phyloP scores from a whole-genome alignment of 2,797 vertebrate species.

The Threskiornis aethiopicus region DNA sequence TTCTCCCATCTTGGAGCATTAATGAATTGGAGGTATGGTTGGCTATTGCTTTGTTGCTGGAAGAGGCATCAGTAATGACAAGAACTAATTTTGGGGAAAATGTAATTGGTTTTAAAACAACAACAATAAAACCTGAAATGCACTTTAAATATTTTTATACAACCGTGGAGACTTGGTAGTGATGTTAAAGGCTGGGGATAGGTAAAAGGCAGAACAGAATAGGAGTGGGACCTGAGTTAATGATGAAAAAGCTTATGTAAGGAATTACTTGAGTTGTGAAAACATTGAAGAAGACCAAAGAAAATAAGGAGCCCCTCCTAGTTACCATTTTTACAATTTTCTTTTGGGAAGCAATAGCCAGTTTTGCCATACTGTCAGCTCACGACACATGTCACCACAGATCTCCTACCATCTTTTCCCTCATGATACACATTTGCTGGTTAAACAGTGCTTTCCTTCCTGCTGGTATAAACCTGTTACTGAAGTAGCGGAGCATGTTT shows the following conservation, averaged over 20 bases:
- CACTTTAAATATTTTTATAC: not conserved
- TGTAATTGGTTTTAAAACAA: not conserved
- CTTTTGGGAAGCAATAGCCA: not conserved
- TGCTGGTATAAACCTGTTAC: not conserved
- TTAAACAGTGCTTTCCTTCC: not conserved
- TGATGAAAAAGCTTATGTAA: not conserved
- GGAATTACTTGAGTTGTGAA: not conserved
- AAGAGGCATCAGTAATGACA: not conserved
- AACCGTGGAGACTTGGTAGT: not conserved
- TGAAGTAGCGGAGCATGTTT: not conserved
- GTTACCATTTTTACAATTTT: not conserved
- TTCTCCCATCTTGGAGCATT: not conserved
- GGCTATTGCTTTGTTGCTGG: not conserved
- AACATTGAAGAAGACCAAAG: not conserved
- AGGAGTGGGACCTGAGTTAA: not conserved
- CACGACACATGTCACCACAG: rapidly evolving
- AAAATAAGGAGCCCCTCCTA: not conserved
- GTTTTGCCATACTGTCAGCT: not conserved
- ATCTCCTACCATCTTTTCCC: not conserved
- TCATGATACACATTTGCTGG: not conserved
- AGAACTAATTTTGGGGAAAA: not conserved
- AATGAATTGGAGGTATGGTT: not conserved
- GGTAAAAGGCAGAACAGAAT: not conserved
- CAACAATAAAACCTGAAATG: not conserved
- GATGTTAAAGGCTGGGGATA: not conserved